These are phyloP conservation scores for Patiria pectinifera DNA, from an alignment of 53 echinoderm and acorn worm species.

Conservation along the genomic window DNA sequence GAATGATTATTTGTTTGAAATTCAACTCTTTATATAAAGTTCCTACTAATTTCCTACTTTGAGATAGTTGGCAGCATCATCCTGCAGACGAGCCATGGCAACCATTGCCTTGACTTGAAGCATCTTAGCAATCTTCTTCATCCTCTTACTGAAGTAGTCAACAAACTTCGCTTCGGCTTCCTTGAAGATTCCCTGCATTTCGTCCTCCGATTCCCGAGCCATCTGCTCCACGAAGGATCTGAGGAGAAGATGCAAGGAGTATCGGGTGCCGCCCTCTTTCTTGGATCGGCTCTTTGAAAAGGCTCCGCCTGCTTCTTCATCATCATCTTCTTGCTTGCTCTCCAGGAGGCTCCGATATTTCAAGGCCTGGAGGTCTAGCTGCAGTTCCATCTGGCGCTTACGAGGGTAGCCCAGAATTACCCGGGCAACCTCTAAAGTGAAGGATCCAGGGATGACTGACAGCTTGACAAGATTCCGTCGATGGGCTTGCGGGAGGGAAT, in stretches of 20 bases:
- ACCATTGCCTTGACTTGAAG: slow-evolving; percentile 73
- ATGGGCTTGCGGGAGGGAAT: slow-evolving; percentile 72
- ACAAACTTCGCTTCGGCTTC: slow-evolving; percentile 81
- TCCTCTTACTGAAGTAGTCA: slow-evolving; percentile 74
- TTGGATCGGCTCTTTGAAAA: not conserved
- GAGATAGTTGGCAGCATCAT: slow-evolving; percentile 80
- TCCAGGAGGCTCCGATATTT: slow-evolving; percentile 92
- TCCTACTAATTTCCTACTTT: slow-evolving; percentile 2
- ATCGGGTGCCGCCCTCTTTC: slow-evolving; percentile 62
- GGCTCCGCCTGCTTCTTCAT: not conserved
- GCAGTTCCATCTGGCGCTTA: slow-evolving; percentile 77
- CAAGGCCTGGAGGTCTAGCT: slow-evolving; percentile 85
- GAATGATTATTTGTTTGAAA: not conserved
- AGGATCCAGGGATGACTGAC: slow-evolving; percentile 91
- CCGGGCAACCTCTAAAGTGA: slow-evolving; percentile 84
- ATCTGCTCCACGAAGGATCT: slow-evolving; percentile 87
- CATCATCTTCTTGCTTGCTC: slow-evolving; percentile 68
- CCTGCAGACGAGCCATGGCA: slow-evolving; percentile 65
- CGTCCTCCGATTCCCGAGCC: slow-evolving; percentile 52
- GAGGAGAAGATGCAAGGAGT: slow-evolving; percentile 88
- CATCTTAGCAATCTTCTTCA: slow-evolving; percentile 62
- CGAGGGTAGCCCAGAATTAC: slow-evolving; percentile 82
- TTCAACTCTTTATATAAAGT: not conserved
- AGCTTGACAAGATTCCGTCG: slow-evolving; percentile 75
- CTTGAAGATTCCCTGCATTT: slow-evolving; percentile 53